Evolutionary conservation across 2,797 vertebrate species (phyloP), one percentile per base, ranked within the genome.

Genomic region (Emys orbicularis): DNA sequence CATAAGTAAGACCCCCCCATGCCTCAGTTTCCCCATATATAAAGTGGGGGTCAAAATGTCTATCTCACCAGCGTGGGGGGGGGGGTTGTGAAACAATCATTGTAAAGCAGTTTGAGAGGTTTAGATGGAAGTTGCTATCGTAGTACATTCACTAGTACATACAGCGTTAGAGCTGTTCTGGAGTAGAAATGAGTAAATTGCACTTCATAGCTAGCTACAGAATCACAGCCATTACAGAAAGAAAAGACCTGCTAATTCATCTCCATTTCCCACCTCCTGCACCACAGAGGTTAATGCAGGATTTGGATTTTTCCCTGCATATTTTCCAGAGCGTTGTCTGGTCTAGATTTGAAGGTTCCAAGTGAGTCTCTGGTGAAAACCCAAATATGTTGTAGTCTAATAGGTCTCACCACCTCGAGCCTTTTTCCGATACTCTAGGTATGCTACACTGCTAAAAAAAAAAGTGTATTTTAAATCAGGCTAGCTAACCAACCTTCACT

Each of bases 131-230:
- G 10, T 25, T 5, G 53, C 90, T 56, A 54, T 29, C 49, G 41
- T 34, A 49, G 79, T 31, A 8, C 31, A 25, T 0, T 8, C 3
- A 44, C 0, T 31, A 34, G 37, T 0, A 1, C 29, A 5, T 0
- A 4, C 23, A 47, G 74, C 4, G 57, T 27, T 10, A 27, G 65
- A n/a, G 68, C 25, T 31, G 53, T 37, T 81, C 1, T n/a, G 11
- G 15, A 57, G 29, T 5, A 2, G 1, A 5, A 54, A 19, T 54
- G 59, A 76, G 68, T 81, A 31, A 57, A 86, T 29, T 81, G 79
- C 79, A 27, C 53, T 72, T 21, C 90, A 21, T 13, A 47, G 2
- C 52, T 49, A 2, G 1, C 76, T 2, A 0, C 7, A 8, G 50
- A 59, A 8, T 12, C 86, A 76, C 1, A 0, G 29, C 25, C 12